Conservation (phyloP, 2,888 invertebrate species). For the Cerastoderma edule region DNA sequence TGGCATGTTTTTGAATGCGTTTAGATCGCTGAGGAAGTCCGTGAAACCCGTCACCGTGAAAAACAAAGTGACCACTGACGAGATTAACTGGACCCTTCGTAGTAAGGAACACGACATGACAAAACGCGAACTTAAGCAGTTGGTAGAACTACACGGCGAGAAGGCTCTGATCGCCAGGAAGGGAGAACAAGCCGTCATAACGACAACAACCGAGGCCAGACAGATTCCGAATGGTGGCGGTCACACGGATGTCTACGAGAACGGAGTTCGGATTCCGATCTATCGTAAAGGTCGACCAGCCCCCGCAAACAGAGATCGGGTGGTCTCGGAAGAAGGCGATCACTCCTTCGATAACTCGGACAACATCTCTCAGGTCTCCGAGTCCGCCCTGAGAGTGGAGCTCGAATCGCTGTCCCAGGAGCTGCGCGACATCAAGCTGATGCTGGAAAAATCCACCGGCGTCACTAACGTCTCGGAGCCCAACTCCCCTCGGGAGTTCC, state of each 20-base stretch:
- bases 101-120: conserved; percentile 50
- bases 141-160: conserved; percentile 59
- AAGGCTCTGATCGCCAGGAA: conserved; percentile 31
- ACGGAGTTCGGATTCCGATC: conserved; percentile 50
- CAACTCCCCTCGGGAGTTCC: conserved; percentile 31
- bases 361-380: conserved; percentile 60
- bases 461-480: conserved; percentile 42
- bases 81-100: conserved; percentile 76
- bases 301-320: conserved; percentile 20
- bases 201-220: conserved; percentile 17
- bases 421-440: conserved; percentile 70
- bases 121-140: conserved; percentile 62
- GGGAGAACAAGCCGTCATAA: conserved; percentile 9
- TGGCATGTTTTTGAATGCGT: conserved; percentile 59
- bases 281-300: conserved; percentile 50
- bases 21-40: conserved; percentile 45
- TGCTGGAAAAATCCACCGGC: conserved; percentile 70
- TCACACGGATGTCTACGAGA: conserved; percentile 45
- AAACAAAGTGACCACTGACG: conserved; percentile 59
- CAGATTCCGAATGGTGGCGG: conserved; percentile 24
- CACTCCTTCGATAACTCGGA: conserved; percentile 39
- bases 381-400: conserved; percentile 63
- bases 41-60: conserved; percentile 36
- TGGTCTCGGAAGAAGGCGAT: conserved; percentile 6
- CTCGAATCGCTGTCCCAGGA: conserved; percentile 68